phyloP scores from a whole-genome alignment of 2,797 vertebrate species.

The Liasis olivaceus region DNA sequence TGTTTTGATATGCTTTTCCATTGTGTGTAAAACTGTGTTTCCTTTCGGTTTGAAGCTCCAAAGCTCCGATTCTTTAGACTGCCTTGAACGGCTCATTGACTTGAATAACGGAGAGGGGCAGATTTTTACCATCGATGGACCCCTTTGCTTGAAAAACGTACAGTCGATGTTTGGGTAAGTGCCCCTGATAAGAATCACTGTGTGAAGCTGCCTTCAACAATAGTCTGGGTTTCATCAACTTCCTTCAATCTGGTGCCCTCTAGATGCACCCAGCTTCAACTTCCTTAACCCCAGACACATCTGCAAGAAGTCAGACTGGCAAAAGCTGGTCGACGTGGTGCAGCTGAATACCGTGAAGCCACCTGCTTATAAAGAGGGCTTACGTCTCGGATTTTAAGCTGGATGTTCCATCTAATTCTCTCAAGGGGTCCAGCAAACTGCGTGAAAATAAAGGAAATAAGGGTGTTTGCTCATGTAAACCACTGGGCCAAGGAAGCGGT shows the following conservation, averaged over 20 bases:
- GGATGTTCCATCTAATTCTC: neutral
- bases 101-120: conserved; percentile 95
- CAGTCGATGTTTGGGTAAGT: conserved; percentile 98
- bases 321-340: neutral
- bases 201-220: neutral
- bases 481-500: neutral
- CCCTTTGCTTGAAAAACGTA: conserved; percentile 94
- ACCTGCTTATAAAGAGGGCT: neutral
- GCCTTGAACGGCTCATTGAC: conserved; percentile 89
- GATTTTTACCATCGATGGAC: conserved; percentile 94
- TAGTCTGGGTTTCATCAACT: neutral
- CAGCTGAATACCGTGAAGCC: neutral
- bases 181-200: neutral
- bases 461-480: neutral
- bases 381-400: neutral
- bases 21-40: neutral
- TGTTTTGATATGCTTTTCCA: neutral
- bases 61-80: conserved; percentile 90
- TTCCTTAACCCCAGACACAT: neutral
- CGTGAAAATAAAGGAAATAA: neutral
- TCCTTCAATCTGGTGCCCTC: neutral
- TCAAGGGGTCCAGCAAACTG: neutral
- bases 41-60: conserved; percentile 82
- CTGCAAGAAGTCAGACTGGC: neutral
- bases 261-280: neutral